Base-by-base conservation (phyloP, 1,140 invertebrate species). In the Eurosta solidaginis region DNA sequence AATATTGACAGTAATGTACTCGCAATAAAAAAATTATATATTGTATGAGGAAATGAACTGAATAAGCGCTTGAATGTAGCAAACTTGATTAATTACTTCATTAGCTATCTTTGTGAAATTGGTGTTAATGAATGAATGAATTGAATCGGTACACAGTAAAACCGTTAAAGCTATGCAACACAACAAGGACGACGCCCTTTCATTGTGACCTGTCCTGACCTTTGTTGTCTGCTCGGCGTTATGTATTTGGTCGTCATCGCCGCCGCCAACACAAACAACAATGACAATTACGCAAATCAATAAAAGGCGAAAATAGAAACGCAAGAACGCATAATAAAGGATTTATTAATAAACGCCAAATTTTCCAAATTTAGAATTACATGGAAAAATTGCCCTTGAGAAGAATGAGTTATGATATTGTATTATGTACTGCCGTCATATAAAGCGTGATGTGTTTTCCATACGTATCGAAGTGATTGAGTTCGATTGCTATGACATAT, bases 191-290 rank as follows among this genome's bases (percentile, higher is more conserved):
- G 84, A 87, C 85, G 85, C 85, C 85, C 85, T 87, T 86, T 87
- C 81, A 84, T 83, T 85, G 82, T 87, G 85, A 87, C 85, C 85
- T 87, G 84, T 74, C 80, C 84, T 87, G 85, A 87, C 85, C 85
- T 87, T 87, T 87, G 78, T 78, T 78, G 78, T 74, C 50, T 75
- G 78, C 74, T 47, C 59, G 27, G n/a, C 59, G 27, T 33, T 52
- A 29, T 33, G 54, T 68, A 68, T 9, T 68, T 42, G 33, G 59
- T 36, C 59, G 59, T 68, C 59, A 68, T 68, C 59, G 20, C n/a
- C 33, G 22, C 33, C 40, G 59, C 40, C 59, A 68, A 40, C 59
- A 68, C 33, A 68, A 68, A 68, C 59, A 68, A 68, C n/a, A 40
- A 68, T 36, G 59, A 68, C 59, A 68, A 68, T 68, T 68, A 42